Evolutionary conservation across 2,888 invertebrate genomes (phyloP).

Genomic region (Troides helena): DNA sequence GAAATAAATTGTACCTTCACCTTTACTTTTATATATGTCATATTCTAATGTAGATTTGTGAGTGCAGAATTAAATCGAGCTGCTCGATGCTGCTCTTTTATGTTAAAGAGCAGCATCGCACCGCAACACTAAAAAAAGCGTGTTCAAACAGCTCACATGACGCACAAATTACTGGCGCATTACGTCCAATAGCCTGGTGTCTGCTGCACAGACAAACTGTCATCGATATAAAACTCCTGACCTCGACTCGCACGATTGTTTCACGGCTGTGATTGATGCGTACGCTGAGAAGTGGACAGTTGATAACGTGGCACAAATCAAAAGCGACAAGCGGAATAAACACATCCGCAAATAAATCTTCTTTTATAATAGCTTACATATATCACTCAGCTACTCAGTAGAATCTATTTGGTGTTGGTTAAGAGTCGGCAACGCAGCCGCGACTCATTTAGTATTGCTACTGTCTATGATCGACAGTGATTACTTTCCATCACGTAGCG

Average conservation of each 20-base stretch:
- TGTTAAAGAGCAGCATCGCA: not conserved
- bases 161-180: constrained; percentile 33
- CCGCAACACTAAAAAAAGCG: constrained; percentile 19
- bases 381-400: too few relatives aligned
- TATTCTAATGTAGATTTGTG: too few relatives aligned
- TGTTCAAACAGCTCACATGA: constrained; percentile 25
- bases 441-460: too few relatives aligned
- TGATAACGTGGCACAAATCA: constrained; percentile 7
- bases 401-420: too few relatives aligned
- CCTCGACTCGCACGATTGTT: constrained; percentile 36
- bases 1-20: too few relatives aligned
- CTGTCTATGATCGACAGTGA: too few relatives aligned
- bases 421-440: too few relatives aligned
- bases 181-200: constrained; percentile 30
- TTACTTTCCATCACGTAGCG: too few relatives aligned
- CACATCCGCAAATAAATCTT: not conserved
- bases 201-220: constrained; percentile 38
- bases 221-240: constrained; percentile 37
- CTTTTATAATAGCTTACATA: too few relatives aligned
- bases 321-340: constrained; percentile 15
- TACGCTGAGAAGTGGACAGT: constrained; percentile 23
- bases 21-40: too few relatives aligned
- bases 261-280: constrained; percentile 36
- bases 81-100: too few relatives aligned
- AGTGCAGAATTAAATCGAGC: not conserved